These are phyloP conservation scores for Meliscaeva auricollis DNA, from an alignment of 2,888 invertebrate genomes.

Conservation along the genomic window DNA sequence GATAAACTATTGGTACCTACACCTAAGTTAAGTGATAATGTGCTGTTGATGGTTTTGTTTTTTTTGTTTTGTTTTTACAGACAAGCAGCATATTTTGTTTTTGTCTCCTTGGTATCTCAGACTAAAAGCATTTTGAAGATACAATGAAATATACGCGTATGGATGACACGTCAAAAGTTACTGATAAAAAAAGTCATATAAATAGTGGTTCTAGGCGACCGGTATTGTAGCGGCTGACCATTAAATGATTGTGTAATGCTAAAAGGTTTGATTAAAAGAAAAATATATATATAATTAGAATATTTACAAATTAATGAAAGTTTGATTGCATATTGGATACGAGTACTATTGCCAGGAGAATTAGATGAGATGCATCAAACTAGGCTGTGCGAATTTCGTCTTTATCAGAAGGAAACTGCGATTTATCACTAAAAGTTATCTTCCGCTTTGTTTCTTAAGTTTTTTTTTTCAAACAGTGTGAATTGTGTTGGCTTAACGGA, in stretches of 20 bases:
- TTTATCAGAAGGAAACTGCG: too few relatives aligned
- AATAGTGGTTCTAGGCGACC: not conserved
- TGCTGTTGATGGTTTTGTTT: constrained; percentile 28
- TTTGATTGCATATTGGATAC: too few relatives aligned
- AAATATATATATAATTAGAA: too few relatives aligned
- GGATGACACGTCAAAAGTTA: constrained; percentile 26
- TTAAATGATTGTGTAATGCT: not conserved
- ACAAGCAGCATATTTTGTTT: constrained; percentile 17
- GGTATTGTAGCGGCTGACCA: not conserved
- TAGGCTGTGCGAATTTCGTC: too few relatives aligned
- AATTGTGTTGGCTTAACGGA: too few relatives aligned
- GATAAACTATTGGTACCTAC: constrained; percentile 31
- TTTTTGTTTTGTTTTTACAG: not conserved
- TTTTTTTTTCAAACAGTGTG: too few relatives aligned
- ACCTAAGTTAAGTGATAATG: constrained; percentile 33
- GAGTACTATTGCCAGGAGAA: too few relatives aligned
- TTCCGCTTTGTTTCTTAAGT: too few relatives aligned
- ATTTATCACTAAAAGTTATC: too few relatives aligned
- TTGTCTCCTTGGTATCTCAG: not conserved
- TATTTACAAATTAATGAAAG: too few relatives aligned
- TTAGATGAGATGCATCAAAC: too few relatives aligned
- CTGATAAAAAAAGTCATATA: constrained; percentile 3
- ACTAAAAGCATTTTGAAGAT: constrained; percentile 68
- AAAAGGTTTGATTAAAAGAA: too few relatives aligned
- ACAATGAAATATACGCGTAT: constrained; percentile 25